phyloP scores from a whole-genome alignment of 2,113 vertebrate species.

The Peromyscus polionotus region DNA sequence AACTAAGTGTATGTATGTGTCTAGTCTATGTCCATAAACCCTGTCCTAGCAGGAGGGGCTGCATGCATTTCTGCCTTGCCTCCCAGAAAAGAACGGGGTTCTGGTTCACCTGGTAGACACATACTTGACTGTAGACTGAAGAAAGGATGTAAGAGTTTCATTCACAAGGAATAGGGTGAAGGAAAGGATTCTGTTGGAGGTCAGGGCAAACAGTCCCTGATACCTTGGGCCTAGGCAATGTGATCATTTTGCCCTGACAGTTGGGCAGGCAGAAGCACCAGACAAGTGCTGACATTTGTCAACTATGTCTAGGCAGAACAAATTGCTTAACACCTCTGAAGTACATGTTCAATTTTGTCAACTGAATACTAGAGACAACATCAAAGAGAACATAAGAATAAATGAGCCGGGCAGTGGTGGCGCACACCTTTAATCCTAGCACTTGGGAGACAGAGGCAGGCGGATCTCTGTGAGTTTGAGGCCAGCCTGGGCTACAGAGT shows the following conservation, averaged over 20 bases:
- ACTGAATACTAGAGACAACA: neutral
- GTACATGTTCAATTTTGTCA: neutral
- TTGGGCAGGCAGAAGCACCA: neutral
- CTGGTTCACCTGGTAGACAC: neutral
- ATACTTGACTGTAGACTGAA: too few relatives aligned
- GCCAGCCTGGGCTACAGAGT: too few relatives aligned
- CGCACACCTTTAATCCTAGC: too few relatives aligned
- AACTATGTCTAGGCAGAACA: neutral
- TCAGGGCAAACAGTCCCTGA: neutral
- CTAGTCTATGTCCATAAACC: neutral
- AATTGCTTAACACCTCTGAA: neutral
- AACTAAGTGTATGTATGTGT: neutral
- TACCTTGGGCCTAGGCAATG: too few relatives aligned
- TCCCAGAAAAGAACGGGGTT: neutral
- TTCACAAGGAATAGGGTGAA: neutral
- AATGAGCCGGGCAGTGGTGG: neutral
- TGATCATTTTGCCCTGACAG: neutral
- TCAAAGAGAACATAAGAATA: neutral
- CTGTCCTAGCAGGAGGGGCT: neutral
- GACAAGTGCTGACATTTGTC: neutral
- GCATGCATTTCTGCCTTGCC: neutral
- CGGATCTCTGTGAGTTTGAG: too few relatives aligned
- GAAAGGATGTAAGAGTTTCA: neutral
- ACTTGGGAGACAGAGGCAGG: too few relatives aligned
- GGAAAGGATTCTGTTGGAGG: neutral